These are phyloP conservation scores for Gallinago undulata DNA, from an alignment of 2,113 vertebrate species.

Conservation along the genomic window DNA sequence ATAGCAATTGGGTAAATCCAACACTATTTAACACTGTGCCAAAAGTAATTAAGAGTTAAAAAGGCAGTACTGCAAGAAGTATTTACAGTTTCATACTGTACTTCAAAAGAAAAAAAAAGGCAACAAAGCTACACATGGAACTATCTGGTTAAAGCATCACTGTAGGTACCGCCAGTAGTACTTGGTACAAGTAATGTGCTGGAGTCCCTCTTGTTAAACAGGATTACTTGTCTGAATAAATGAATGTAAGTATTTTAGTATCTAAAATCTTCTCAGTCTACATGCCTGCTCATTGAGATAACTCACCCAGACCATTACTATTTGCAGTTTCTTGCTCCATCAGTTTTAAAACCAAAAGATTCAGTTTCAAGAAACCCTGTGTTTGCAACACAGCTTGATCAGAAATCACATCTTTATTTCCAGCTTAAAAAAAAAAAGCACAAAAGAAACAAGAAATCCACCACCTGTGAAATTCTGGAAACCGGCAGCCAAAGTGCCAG, in stretches of 20 bases:
- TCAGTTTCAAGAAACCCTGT: neutral
- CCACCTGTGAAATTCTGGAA: neutral
- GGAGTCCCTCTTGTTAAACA: neutral
- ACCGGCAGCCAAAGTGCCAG: constrained; percentile 14
- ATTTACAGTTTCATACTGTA: constrained; percentile 59
- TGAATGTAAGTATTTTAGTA: neutral
- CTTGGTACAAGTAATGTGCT: neutral
- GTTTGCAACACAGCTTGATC: neutral
- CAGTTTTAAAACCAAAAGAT: neutral
- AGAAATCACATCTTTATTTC: constrained; percentile 38
- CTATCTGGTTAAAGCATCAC: constrained; percentile 42
- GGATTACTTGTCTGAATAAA: neutral
- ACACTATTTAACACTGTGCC: constrained; percentile 58
- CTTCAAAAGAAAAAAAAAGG: constrained; percentile 19
- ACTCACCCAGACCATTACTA: neutral
- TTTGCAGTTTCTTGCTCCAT: neutral
- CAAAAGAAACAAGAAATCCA: neutral
- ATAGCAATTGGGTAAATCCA: constrained; percentile 55
- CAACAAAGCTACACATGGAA: constrained; percentile 35
- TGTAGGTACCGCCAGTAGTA: neutral
- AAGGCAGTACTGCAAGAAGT: constrained; percentile 60
- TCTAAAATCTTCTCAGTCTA: neutral
- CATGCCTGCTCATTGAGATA: neutral
- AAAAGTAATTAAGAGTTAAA: constrained; percentile 58
- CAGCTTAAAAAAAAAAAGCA: neutral